Percentiles rank a stretch among this genome's conserved stretches.
Evolutionary conservation across 2,113 vertebrate genomes (phyloP).

Genomic region (Potamarius usumacintae): DNA sequence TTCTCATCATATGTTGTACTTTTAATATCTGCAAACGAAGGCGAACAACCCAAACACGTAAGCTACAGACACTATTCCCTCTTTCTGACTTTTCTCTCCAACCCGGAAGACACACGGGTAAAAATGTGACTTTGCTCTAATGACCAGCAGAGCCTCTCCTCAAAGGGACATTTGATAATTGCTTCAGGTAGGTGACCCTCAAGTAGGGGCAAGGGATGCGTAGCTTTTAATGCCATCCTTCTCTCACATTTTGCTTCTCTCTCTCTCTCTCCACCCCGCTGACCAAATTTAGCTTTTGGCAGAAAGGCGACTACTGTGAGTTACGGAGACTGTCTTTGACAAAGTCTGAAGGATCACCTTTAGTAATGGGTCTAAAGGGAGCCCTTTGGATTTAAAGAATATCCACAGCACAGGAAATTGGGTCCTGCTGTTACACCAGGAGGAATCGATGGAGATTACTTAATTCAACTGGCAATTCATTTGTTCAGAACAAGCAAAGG

Average conservation of each 20-base stretch:
- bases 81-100: background rate
- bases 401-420: constrained; percentile 63
- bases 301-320: constrained; percentile 48
- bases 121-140: constrained; percentile 57
- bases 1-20: constrained; percentile 27
- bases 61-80: constrained; percentile 12
- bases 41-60: constrained; percentile 36
- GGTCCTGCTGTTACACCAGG: constrained; percentile 59
- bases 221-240: constrained; percentile 66
- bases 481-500: constrained; percentile 55
- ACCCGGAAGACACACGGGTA: constrained; percentile 47
- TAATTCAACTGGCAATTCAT: constrained; percentile 64
- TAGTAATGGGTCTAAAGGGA: constrained; percentile 66
- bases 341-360: constrained; percentile 66
- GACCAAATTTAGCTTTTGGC: constrained; percentile 64
- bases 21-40: constrained; percentile 35
- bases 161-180: constrained; percentile 65
- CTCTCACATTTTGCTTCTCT: background rate
- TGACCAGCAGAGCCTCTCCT: constrained; percentile 57
- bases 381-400: constrained; percentile 59
- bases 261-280: constrained; percentile 48
- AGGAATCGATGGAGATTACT: constrained; percentile 65
- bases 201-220: constrained; percentile 65
- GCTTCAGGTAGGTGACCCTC: constrained; percentile 65
- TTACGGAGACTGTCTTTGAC: constrained; percentile 56